A percentile compares a stretch with the other conserved stretches of the same genome.
Conservation (phyloP, 2,113 vertebrate species). For the Pristiophorus japonicus region DNA sequence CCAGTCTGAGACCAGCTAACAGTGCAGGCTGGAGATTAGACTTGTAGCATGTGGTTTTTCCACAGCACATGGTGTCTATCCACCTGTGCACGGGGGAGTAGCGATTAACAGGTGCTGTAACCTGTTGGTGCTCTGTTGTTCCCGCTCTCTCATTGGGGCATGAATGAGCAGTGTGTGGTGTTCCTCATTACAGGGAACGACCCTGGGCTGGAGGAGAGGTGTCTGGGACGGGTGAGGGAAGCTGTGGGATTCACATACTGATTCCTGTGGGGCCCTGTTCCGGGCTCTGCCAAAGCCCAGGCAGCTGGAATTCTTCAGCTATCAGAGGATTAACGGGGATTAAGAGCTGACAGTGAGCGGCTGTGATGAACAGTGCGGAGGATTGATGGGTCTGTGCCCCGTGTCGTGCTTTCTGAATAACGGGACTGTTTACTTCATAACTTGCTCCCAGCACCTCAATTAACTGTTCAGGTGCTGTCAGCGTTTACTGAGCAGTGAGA, state of each 20-base stretch:
- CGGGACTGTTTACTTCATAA: not conserved
- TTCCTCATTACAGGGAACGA: not conserved
- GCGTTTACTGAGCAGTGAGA: constrained; percentile 41
- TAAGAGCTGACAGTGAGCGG: not conserved
- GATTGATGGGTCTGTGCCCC: not conserved
- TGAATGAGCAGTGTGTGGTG: not conserved
- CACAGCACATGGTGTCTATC: too few relatives aligned
- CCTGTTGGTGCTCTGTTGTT: too few relatives aligned
- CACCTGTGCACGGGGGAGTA: too few relatives aligned
- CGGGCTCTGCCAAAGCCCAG: not conserved
- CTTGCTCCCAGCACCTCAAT: not conserved
- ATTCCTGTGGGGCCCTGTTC: not conserved
- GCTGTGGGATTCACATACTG: not conserved
- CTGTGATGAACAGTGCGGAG: too few relatives aligned
- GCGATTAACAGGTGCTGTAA: too few relatives aligned
- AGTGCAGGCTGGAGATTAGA: too few relatives aligned
- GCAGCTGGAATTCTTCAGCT: not conserved
- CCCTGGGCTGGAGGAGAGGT: not conserved
- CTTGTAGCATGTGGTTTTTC: too few relatives aligned
- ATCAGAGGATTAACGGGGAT: constrained; percentile 2
- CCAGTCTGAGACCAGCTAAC: too few relatives aligned
- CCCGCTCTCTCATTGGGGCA: not conserved
- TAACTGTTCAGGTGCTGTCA: not conserved
- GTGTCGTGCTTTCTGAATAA: not conserved
- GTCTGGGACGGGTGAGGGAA: not conserved